A percentile compares a stretch with the other conserved stretches of the same genome.
phyloP scores from a whole-genome alignment of 92 coral and sea anemone species.

The Zoanthus gigantus region DNA sequence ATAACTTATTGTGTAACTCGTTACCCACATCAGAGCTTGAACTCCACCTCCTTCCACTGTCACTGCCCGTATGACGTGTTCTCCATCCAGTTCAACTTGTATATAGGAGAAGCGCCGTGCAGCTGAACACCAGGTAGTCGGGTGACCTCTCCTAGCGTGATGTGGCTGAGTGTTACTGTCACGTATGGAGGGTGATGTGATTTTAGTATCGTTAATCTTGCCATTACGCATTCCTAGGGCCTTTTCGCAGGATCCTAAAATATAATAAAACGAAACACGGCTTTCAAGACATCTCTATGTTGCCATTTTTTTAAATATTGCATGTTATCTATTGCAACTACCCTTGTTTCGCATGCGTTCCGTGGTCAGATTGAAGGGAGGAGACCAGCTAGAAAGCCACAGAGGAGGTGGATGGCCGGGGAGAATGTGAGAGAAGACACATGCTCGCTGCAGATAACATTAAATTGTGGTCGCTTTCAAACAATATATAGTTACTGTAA shows the following conservation, averaged over 20 bases:
- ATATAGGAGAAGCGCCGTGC: conserved; percentile 21
- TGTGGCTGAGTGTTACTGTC: background rate
- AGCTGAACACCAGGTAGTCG: conserved; percentile 29
- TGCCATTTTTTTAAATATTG: too few relatives aligned
- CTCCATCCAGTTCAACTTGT: conserved; percentile 22
- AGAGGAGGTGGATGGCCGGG: too few relatives aligned
- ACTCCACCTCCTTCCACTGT: conserved; percentile 14
- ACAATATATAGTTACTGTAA: too few relatives aligned
- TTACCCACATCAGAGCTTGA: conserved; percentile 16
- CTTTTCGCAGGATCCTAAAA: conserved; percentile 7
- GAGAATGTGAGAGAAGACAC: too few relatives aligned
- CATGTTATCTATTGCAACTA: too few relatives aligned
- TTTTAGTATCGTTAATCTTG: background rate
- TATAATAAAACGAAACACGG: background rate
- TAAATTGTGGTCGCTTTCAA: too few relatives aligned
- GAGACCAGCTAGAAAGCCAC: too few relatives aligned
- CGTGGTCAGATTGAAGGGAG: too few relatives aligned
- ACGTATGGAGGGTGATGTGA: conserved; percentile 28
- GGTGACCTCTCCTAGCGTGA: conserved; percentile 14
- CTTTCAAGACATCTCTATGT: too few relatives aligned
- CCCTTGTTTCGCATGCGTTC: too few relatives aligned
- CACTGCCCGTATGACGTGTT: conserved; percentile 25
- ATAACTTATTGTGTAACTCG: conserved; percentile 10
- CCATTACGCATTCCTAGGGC: conserved; percentile 14
- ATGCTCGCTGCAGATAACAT: too few relatives aligned